These are phyloP conservation scores for Iphiclides podalirius DNA, from an alignment of 2,888 invertebrate species.

Conservation along the genomic window DNA sequence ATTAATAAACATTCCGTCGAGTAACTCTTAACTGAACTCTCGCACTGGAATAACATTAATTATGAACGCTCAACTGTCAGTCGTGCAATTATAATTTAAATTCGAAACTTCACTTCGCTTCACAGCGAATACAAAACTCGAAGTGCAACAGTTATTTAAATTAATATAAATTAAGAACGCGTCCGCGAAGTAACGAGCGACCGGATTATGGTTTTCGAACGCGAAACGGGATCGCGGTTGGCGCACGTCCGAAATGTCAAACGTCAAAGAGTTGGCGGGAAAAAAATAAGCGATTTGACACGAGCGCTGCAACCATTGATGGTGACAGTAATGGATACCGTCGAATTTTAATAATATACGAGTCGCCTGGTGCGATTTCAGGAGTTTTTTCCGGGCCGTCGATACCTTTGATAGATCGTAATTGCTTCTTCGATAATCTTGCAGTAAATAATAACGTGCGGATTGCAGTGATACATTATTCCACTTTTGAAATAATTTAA, in stretches of 20 bases:
- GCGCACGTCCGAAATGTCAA: conserved; percentile 7
- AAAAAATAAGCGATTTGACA: conserved; percentile 1
- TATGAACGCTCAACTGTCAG: conserved; percentile 17
- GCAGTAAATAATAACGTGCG: not conserved
- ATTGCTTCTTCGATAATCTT: not conserved
- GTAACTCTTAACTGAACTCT: conserved; percentile 27
- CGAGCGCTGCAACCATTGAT: not conserved
- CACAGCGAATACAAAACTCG: conserved; percentile 20
- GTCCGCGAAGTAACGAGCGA: not conserved
- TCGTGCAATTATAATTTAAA: conserved; percentile 2
- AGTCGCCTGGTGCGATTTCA: conserved; percentile 4
- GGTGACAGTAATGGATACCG: conserved; percentile 11
- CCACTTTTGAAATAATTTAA: not conserved
- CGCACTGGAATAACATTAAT: conserved; percentile 25
- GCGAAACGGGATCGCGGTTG: not conserved
- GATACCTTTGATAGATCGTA: conserved; percentile 9
- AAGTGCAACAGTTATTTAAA: conserved; percentile 1
- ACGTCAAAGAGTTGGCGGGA: conserved; percentile 1
- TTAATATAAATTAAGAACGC: conserved; percentile 19
- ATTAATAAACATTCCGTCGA: not conserved
- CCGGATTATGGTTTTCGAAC: not conserved
- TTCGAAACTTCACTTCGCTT: conserved; percentile 6
- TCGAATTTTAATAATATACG: conserved; percentile 2
- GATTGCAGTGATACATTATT: not conserved
- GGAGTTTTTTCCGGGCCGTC: not conserved